Conservation (phyloP, 2,888 invertebrate species). For the Torymus auratus region DNA sequence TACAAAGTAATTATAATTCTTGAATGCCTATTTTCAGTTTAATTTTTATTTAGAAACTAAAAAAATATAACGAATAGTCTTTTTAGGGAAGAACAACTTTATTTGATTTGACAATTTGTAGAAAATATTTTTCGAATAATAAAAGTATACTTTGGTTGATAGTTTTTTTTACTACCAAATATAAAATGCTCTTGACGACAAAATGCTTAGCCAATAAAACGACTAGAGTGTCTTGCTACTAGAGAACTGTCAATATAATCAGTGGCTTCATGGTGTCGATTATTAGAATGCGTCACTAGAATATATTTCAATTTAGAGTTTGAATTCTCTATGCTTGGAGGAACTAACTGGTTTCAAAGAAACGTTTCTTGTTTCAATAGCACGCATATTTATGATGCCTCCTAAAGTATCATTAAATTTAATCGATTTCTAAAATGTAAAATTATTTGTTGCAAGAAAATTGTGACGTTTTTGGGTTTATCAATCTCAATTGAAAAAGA, state of each 20-base stretch:
- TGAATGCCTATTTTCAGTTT: no score
- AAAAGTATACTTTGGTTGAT: slow-evolving; percentile 1
- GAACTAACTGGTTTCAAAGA: no score
- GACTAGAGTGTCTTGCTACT: background rate
- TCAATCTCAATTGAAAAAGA: background rate
- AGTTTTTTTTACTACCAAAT: background rate
- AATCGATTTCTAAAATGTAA: no score
- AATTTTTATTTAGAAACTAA: no score
- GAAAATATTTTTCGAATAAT: background rate
- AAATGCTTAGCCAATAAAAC: slow-evolving; percentile 13
- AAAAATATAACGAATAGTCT: no score
- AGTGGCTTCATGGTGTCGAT: slow-evolving; percentile 13
- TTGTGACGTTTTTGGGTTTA: background rate
- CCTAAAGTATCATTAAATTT: no score
- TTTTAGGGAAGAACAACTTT: background rate
- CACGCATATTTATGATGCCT: no score
- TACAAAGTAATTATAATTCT: no score
- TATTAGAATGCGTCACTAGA: slow-evolving; percentile 12
- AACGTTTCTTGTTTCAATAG: no score
- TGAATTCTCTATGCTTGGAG: background rate
- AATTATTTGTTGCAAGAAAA: no score
- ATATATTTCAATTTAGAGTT: slow-evolving; percentile 15
- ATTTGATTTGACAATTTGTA: background rate
- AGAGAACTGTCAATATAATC: slow-evolving; percentile 12
- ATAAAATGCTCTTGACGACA: background rate